Evolutionary conservation across 2,113 vertebrate genomes (phyloP).

Genomic region (Beaufortia kweichowensis): DNA sequence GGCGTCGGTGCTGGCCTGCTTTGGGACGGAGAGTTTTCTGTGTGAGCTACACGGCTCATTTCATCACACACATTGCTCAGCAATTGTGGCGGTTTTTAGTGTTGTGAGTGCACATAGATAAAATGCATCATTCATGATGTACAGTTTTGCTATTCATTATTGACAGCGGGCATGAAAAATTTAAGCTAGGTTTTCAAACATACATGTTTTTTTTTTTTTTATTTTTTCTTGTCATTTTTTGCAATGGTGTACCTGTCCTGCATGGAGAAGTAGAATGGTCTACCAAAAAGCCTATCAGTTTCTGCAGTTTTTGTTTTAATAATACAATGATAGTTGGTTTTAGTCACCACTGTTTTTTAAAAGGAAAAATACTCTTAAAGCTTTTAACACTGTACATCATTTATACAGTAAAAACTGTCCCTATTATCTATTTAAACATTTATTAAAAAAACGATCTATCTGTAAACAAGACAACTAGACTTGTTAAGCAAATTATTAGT

Average conservation of each 20-base stretch:
- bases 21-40: constrained; percentile 17
- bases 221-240: neutral
- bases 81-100: neutral
- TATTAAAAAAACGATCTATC: too few relatives aligned
- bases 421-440: too few relatives aligned
- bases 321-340: too few relatives aligned
- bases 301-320: too few relatives aligned
- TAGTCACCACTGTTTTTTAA: too few relatives aligned
- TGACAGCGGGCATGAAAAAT: constrained; percentile 36
- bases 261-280: neutral
- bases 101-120: constrained; percentile 9
- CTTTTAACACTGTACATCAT: too few relatives aligned
- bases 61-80: constrained; percentile 32
- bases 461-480: too few relatives aligned
- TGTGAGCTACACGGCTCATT: constrained; percentile 7
- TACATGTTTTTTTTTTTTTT: neutral
- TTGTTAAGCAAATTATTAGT: too few relatives aligned
- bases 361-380: too few relatives aligned
- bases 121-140: constrained; percentile 32
- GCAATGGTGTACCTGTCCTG: neutral
- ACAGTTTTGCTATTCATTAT: constrained; percentile 33
- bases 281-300: too few relatives aligned
- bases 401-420: too few relatives aligned
- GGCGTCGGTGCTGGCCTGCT: constrained; percentile 20
- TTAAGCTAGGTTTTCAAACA: constrained; percentile 25